Base-by-base conservation (phyloP, 2,888 invertebrate genomes). In the Andrena bicolor region DNA sequence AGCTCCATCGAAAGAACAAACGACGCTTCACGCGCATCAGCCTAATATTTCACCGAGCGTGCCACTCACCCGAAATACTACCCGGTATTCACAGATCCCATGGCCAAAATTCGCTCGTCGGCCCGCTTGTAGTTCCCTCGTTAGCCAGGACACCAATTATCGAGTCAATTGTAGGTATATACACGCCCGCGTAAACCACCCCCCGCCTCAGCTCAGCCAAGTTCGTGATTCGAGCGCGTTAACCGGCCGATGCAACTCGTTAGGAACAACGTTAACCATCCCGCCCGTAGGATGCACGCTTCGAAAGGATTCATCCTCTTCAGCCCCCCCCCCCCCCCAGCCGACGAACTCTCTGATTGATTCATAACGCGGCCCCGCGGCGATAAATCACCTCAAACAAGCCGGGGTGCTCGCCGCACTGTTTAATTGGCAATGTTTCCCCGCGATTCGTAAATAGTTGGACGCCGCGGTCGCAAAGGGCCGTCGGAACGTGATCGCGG, bases 141-240 rank as follows among this genome's bases (percentile, higher is more conserved):
- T 74, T 49, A 53, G 30, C 30, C 65, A 32, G 30, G 41, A 61
- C 48, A 30, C 48, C 41, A 16, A 56, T 68, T 69, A 63, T 35
- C 56, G 20, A 48, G 72, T 72, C 64, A 23, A 49, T 72, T 28
- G 58, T 35, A 23, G 8, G n/a, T 13, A 51, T 20, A 73, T 26
- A 16, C 41, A 41, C 41, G 41, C 4, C 23, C 30, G 35, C 23
- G 20, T 61, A 65, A 30, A 41, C 56, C 10, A 53, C 4, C 56
- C 41, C 41, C 26, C 5, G 10, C 41, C 20, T 8, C 2, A 13
- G 20, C n/a, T 48, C 20, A 0, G 41, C 7, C 30, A 16, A 68
- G 68, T 80, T 72, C 76, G 66, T 80, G 71, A 68, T 68, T 66
- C 63, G 56, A 61, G n/a, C 66, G 28, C 56, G 66, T 76, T 72